These are phyloP conservation scores for Xylota sylvarum DNA, from an alignment of 2,888 invertebrate species.

Conservation along the genomic window DNA sequence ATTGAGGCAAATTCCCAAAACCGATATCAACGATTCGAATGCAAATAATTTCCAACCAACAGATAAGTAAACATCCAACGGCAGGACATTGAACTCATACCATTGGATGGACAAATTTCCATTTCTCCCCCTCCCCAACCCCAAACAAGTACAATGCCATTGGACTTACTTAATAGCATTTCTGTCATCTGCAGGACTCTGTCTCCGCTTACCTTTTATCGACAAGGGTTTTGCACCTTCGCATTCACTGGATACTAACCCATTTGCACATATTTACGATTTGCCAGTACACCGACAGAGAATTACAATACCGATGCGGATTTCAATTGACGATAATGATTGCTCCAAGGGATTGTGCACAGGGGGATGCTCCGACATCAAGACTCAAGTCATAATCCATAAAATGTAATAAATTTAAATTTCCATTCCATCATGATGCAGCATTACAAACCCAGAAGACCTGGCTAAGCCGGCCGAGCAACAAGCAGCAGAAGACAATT, in stretches of 20 bases:
- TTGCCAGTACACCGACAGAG: not conserved
- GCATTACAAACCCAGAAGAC: not conserved
- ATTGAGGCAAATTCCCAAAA: not conserved
- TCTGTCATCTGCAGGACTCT: slow-evolving; percentile 34
- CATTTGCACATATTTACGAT: slow-evolving; percentile 6
- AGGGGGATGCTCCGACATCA: not conserved
- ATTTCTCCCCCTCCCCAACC: not conserved
- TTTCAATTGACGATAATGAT: slow-evolving; percentile 38
- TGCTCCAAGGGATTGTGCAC: not conserved
- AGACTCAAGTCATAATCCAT: slow-evolving; percentile 32
- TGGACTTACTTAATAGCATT: slow-evolving; percentile 4
- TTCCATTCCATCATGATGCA: slow-evolving; percentile 10
- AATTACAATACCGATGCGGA: slow-evolving; percentile 2
- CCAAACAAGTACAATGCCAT: not conserved
- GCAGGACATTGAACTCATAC: slow-evolving; percentile 28
- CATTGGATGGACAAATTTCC: too few relatives aligned
- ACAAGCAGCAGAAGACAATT: slow-evolving; percentile 19
- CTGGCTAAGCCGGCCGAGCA: not conserved
- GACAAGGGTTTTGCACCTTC: not conserved
- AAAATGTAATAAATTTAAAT: slow-evolving; percentile 42
- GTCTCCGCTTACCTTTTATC: slow-evolving; percentile 3
- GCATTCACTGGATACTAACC: not conserved
- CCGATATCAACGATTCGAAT: slow-evolving; percentile 43
- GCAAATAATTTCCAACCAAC: slow-evolving; percentile 44
- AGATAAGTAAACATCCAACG: slow-evolving; percentile 16